Percentiles rank a stretch among this genome's conserved stretches.
Conservation (phyloP, 2,113 vertebrate species). For the Sapajus apella region DNA sequence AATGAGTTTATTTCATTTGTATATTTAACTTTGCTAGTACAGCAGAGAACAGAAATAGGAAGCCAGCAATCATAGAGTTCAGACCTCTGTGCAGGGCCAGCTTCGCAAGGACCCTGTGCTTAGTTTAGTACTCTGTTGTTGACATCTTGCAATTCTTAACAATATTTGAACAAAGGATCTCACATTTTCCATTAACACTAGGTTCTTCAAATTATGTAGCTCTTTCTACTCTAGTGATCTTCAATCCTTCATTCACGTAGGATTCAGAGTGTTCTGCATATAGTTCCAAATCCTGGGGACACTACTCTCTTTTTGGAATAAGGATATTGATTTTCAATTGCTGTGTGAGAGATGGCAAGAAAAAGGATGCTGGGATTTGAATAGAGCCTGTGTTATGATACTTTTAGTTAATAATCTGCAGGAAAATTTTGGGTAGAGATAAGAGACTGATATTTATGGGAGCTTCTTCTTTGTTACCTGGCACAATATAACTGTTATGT, state of each 20-base stretch:
- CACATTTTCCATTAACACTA: background rate
- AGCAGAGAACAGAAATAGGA: background rate
- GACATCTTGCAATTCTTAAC: background rate
- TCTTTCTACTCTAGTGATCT: background rate
- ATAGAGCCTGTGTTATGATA: background rate
- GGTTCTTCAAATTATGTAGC: background rate
- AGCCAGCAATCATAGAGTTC: background rate
- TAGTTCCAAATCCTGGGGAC: background rate
- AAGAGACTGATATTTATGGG: background rate
- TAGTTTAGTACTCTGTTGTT: background rate
- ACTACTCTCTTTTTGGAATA: background rate
- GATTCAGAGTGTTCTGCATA: background rate
- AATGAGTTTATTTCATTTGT: slow-evolving; percentile 69
- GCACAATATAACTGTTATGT: background rate
- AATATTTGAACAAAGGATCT: background rate
- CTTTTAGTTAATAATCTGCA: background rate
- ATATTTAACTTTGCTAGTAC: background rate
- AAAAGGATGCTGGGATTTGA: background rate
- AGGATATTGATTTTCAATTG: background rate
- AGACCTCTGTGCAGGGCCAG: background rate
- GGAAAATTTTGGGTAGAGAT: background rate
- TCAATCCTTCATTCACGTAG: background rate
- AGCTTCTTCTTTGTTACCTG: background rate
- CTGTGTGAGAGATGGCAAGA: background rate
- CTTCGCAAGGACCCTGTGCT: background rate